Conservation (phyloP, 2,888 invertebrate genomes). For the Micoletzkya japonica region DNA sequence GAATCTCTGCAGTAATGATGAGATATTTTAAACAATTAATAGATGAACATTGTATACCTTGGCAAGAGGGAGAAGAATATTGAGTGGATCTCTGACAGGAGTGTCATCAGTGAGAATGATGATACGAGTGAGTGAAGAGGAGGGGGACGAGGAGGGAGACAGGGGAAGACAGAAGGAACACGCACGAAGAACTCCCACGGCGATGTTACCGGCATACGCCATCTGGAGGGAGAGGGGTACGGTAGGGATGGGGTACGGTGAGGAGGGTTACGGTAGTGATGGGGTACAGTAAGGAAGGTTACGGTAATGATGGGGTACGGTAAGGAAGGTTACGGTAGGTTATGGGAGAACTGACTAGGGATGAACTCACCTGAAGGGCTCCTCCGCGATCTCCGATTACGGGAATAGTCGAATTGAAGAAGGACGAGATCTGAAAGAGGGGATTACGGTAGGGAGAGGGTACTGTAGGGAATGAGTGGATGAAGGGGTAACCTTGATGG, state of each 20-base stretch:
- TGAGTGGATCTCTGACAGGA: not conserved
- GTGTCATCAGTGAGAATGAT: conserved; percentile 17
- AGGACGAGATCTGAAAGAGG: conserved; percentile 33
- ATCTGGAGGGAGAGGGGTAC: conserved; percentile 42
- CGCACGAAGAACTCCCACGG: conserved; percentile 35
- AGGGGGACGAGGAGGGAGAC: not conserved
- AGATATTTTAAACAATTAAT: too few relatives aligned
- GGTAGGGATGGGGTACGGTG: too few relatives aligned
- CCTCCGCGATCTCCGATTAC: conserved; percentile 51
- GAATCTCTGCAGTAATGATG: too few relatives aligned
- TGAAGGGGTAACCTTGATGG: conserved; percentile 33
- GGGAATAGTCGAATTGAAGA: conserved; percentile 33
- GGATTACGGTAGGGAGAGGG: conserved; percentile 40
- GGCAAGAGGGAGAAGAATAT: too few relatives aligned
- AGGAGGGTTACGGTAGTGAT: too few relatives aligned
- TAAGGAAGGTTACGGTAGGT: too few relatives aligned
- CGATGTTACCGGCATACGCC: conserved; percentile 54
- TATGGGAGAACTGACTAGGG: too few relatives aligned
- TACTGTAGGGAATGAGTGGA: not conserved
- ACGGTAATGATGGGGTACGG: too few relatives aligned
- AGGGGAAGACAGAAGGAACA: not conserved
- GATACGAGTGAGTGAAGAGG: not conserved
- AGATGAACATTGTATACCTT: too few relatives aligned
- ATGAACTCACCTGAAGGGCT: conserved; percentile 46
- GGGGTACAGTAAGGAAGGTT: too few relatives aligned